phyloP scores from a whole-genome alignment of 2,113 vertebrate genomes.

The Edolisoma coerulescens region DNA sequence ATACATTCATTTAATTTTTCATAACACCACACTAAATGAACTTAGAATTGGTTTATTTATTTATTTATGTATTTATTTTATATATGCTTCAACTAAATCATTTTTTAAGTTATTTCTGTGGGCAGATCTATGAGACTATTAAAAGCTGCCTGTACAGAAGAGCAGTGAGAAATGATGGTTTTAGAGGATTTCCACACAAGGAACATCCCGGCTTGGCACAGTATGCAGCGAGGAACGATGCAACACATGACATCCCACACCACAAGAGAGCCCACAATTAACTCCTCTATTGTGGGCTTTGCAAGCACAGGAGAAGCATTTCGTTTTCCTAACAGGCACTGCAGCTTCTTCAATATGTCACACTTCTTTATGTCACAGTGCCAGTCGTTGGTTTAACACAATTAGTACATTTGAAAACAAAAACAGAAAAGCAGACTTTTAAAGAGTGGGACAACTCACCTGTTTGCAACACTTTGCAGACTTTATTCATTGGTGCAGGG shows the following conservation, averaged over 20 bases:
- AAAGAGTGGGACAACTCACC: constrained; percentile 76
- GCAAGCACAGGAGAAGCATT: constrained; percentile 56
- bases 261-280: constrained; percentile 69
- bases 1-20: background rate
- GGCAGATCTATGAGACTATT: background rate
- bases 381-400: constrained; percentile 35
- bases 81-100: background rate
- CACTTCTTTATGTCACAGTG: constrained; percentile 53
- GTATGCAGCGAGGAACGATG: constrained; percentile 41
- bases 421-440: constrained; percentile 45
- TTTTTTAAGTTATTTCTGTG: background rate
- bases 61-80: background rate
- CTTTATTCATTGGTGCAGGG: constrained; percentile 64
- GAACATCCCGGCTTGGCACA: constrained; percentile 32
- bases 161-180: constrained; percentile 9
- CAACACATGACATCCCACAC: constrained; percentile 51
- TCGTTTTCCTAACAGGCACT: constrained; percentile 46
- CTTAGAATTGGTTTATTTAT: background rate
- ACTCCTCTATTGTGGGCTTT: constrained; percentile 58
- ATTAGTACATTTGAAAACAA: constrained; percentile 37
- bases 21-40: background rate
- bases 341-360: constrained; percentile 55
- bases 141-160: background rate
- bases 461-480: constrained; percentile 69
- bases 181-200: constrained; percentile 34